These are phyloP conservation scores for Heliconius erato DNA, from an alignment of 2,888 invertebrate species.

Conservation along the genomic window DNA sequence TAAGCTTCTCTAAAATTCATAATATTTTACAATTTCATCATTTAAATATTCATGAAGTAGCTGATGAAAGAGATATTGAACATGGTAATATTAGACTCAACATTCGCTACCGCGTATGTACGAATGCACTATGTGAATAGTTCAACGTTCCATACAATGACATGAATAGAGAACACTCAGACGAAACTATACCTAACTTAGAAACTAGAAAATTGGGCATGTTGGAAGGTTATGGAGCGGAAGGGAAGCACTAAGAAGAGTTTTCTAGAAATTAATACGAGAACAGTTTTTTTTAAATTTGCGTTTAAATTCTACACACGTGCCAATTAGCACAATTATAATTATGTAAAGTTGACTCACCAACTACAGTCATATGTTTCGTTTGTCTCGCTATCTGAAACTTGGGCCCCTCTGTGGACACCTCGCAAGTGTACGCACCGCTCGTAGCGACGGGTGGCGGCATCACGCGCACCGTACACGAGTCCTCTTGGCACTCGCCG, in stretches of 20 bases:
- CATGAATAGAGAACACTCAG: too few relatives aligned
- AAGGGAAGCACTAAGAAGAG: too few relatives aligned
- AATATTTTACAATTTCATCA: slow-evolving; percentile 26
- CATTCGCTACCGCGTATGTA: neutral
- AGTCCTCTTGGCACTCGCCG: too few relatives aligned
- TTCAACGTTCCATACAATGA: neutral
- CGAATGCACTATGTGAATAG: neutral
- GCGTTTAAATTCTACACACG: neutral
- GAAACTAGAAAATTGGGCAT: neutral
- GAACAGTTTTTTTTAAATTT: too few relatives aligned
- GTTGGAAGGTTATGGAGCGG: too few relatives aligned
- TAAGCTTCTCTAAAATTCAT: slow-evolving; percentile 20
- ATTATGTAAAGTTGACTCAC: slow-evolving; percentile 58
- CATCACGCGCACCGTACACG: too few relatives aligned
- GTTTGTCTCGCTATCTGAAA: slow-evolving; percentile 78
- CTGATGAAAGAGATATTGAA: slow-evolving; percentile 14
- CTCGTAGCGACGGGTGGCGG: too few relatives aligned
- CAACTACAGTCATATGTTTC: slow-evolving; percentile 82
- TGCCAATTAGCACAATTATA: neutral
- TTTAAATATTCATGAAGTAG: slow-evolving; percentile 25
- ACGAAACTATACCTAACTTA: neutral
- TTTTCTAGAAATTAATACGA: too few relatives aligned
- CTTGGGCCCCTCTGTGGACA: too few relatives aligned
- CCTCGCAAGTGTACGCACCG: too few relatives aligned
- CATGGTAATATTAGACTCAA: neutral